phyloP scores from a whole-genome alignment of 2,113 vertebrate species.

The Amblyopsis rosae region DNA sequence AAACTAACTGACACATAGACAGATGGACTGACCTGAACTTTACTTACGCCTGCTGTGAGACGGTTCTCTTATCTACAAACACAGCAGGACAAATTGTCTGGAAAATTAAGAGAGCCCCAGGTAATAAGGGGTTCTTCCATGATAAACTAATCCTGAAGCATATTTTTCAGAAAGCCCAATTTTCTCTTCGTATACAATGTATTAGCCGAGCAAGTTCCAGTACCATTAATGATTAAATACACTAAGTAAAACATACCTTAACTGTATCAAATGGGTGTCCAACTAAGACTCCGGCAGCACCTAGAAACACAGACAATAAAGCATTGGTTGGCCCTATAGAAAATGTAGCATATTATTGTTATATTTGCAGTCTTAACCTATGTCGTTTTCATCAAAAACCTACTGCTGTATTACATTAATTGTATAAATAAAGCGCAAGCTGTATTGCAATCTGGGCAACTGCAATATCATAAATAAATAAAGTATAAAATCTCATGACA shows the following conservation, averaged over 20 bases:
- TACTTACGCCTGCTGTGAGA: conserved; percentile 84
- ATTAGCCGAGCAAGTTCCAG: no score
- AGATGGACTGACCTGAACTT: conserved; percentile 78
- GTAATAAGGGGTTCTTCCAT: conserved; percentile 55
- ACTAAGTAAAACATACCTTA: conserved; percentile 82
- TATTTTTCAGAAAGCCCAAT: no score
- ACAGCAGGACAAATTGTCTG: conserved; percentile 84
- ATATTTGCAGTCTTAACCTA: no score
- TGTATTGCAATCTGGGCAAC: background rate
- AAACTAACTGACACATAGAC: conserved; percentile 75
- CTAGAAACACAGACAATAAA: conserved; percentile 64
- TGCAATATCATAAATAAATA: no score
- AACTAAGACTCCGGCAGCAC: conserved; percentile 94
- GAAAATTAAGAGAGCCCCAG: conserved; percentile 77
- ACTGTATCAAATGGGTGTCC: conserved; percentile 98
- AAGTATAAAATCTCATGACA: background rate
- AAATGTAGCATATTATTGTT: no score
- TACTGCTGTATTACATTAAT: background rate
- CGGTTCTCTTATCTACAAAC: conserved; percentile 82
- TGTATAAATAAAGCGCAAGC: background rate
- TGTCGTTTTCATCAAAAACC: no score
- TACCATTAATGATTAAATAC: background rate
- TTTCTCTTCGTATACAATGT: no score
- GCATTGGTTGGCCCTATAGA: background rate
- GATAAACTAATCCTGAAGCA: background rate